phyloP scores from a whole-genome alignment of 2,888 invertebrate species.

The Agrotis puta region DNA sequence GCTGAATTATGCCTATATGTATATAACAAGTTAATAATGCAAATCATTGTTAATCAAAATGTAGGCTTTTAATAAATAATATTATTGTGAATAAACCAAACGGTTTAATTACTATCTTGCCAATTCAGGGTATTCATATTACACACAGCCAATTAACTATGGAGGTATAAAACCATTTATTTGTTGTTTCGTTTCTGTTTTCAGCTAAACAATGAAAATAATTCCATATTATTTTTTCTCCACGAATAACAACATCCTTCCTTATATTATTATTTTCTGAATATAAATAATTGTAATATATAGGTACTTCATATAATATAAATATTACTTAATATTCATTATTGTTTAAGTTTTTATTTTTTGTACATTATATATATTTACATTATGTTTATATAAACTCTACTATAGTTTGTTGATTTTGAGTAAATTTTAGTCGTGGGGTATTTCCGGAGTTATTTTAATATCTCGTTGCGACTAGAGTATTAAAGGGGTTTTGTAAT shows the following conservation, averaged over 20 bases:
- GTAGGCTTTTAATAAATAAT: conserved; percentile 28
- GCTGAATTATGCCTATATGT: conserved; percentile 3
- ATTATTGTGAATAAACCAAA: conserved; percentile 21
- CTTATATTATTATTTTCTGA: conserved; percentile 26
- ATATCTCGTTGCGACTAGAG: background rate
- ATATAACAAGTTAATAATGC: conserved; percentile 30
- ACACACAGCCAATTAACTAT: background rate
- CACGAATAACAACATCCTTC: conserved; percentile 43
- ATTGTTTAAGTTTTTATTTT: conserved; percentile 10
- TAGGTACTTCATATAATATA: no score
- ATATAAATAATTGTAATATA: conserved; percentile 17
- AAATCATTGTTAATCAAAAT: conserved; percentile 32
- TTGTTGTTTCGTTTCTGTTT: conserved; percentile 28
- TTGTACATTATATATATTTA: conserved; percentile 27
- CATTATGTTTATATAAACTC: conserved; percentile 22
- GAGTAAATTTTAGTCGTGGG: background rate
- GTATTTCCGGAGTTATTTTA: conserved; percentile 1
- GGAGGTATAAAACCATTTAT: conserved; percentile 16
- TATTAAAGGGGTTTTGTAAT: no score
- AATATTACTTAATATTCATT: conserved; percentile 16
- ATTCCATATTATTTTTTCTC: conserved; percentile 32
- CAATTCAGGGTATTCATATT: conserved; percentile 7
- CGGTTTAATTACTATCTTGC: conserved; percentile 30
- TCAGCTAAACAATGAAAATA: conserved; percentile 18
- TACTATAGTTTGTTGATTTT: conserved; percentile 20